These are phyloP conservation scores for Falco berigora DNA, from an alignment of 2,797 vertebrate genomes.

Conservation along the genomic window DNA sequence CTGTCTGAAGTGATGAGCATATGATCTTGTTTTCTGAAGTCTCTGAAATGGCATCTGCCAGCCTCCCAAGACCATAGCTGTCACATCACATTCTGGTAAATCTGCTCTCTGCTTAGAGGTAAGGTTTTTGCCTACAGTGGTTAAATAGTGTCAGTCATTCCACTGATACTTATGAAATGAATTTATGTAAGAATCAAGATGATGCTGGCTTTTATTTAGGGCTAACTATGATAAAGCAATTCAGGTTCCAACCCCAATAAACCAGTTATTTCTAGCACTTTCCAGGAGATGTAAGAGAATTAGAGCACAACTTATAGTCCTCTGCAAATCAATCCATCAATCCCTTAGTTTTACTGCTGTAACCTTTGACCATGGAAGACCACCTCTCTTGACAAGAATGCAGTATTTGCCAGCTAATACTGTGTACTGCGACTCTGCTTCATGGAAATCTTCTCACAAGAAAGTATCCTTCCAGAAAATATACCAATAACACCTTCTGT, in stretches of 20 bases:
- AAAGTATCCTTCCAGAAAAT: background rate
- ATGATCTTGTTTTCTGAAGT: background rate
- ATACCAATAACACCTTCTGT: background rate
- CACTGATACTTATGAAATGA: background rate
- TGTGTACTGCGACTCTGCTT: background rate
- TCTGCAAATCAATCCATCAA: background rate
- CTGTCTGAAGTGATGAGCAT: background rate
- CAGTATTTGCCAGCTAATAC: background rate
- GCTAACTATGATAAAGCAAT: background rate
- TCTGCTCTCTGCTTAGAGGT: background rate
- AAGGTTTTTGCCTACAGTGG: background rate
- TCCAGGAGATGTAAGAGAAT: background rate
- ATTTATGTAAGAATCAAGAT: background rate
- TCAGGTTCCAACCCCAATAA: background rate
- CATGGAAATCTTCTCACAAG: background rate
- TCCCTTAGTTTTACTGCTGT: background rate
- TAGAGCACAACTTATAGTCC: background rate
- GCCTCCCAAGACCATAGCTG: background rate
- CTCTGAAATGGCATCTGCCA: background rate
- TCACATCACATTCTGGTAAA: background rate
- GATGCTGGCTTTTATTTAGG: background rate
- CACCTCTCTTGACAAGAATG: background rate
- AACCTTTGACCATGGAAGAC: background rate
- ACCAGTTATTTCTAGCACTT: background rate
- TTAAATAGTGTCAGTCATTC: background rate